Percentiles rank a stretch among this genome's conserved stretches.
These are phyloP conservation scores for Amniataba percoides DNA, from an alignment of 2,797 vertebrate genomes.

Conservation along the genomic window DNA sequence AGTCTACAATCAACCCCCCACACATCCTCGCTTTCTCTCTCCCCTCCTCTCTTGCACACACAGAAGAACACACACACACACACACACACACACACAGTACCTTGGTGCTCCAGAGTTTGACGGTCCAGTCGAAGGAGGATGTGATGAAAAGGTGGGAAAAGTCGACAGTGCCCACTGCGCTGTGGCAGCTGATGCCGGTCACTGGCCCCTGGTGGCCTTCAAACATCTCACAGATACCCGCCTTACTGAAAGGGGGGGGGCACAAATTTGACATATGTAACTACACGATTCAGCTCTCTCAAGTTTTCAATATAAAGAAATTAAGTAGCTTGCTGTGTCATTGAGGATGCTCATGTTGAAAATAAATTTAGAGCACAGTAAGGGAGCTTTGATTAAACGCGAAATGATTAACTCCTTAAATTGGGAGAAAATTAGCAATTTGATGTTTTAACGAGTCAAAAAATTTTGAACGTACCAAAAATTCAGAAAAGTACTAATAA, in stretches of 20 bases:
- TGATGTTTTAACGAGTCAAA: background rate
- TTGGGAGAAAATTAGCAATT: slow-evolving; percentile 7
- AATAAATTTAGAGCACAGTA: background rate
- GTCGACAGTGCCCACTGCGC: slow-evolving; percentile 94
- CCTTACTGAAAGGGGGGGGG: slow-evolving; percentile 87
- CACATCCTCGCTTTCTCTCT: slow-evolving; percentile 36
- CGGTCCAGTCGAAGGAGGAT: slow-evolving; percentile 98
- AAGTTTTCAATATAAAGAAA: background rate
- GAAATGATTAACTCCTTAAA: slow-evolving; percentile 11
- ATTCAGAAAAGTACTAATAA: background rate
- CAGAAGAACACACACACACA: background rate
- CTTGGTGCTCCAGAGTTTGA: slow-evolving; percentile 99
- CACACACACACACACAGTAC: slow-evolving; percentile 74
- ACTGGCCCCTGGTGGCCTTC: slow-evolving; percentile 98
- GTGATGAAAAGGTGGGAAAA: slow-evolving; percentile 98
- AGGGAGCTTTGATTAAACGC: slow-evolving; percentile 11
- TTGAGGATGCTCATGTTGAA: background rate
- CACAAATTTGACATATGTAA: background rate
- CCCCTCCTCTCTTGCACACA: background rate
- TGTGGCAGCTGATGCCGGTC: slow-evolving; percentile 97
- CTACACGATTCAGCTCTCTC: background rate
- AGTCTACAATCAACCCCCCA: slow-evolving; percentile 70
- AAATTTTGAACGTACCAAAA: no score
- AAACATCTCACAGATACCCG: slow-evolving; percentile 98
- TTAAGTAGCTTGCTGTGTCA: background rate